Percentiles rank a stretch among this genome's conserved stretches.
phyloP scores from a whole-genome alignment of 2,113 vertebrate genomes.

The Zootoca vivipara region DNA sequence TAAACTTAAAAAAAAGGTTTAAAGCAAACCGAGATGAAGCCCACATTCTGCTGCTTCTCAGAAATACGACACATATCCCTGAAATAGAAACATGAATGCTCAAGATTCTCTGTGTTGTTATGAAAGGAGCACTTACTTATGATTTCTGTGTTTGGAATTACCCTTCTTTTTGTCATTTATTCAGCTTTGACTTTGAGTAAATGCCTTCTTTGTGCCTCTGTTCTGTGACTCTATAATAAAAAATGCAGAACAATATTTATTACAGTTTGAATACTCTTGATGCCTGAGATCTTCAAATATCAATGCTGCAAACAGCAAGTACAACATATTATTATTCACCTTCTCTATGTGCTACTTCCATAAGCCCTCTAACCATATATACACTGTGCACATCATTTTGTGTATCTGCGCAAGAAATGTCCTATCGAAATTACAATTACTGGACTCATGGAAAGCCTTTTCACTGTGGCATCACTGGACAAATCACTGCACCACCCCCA shows the following conservation, averaged over 20 bases:
- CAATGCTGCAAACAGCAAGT: not conserved
- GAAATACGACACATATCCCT: not conserved
- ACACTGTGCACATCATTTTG: not conserved
- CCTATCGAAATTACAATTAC: not conserved
- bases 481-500: not conserved
- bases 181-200: not conserved
- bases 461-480: not conserved
- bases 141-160: not conserved
- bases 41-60: not conserved
- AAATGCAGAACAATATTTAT: constrained; percentile 10
- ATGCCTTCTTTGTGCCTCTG: not conserved
- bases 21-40: not conserved
- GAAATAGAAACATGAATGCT: not conserved
- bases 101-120: not conserved
- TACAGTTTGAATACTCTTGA: not conserved
- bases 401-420: not conserved
- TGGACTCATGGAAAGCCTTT: not conserved
- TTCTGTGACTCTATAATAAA: not conserved
- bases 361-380: not conserved
- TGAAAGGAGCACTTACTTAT: not conserved
- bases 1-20: not conserved
- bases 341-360: not conserved
- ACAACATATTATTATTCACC: not conserved
- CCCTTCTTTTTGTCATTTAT: constrained; percentile 1
- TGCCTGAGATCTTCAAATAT: not conserved